These are phyloP conservation scores for Lepilemur ruficaudatus DNA, from an alignment of 2,797 vertebrate genomes.

Conservation along the genomic window DNA sequence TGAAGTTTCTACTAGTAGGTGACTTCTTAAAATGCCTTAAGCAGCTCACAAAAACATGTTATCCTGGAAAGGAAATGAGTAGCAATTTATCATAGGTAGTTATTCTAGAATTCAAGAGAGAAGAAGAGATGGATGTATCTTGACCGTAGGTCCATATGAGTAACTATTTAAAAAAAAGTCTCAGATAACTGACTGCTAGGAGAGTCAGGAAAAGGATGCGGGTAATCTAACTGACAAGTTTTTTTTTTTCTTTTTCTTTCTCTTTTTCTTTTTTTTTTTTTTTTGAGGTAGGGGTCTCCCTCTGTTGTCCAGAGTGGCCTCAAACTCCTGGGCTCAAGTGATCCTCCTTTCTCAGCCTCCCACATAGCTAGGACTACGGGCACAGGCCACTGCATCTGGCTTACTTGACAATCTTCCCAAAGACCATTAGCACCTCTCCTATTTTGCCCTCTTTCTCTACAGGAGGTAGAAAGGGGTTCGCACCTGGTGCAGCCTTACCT, in stretches of 20 bases:
- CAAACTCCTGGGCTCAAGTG: background rate
- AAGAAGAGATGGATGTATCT: background rate
- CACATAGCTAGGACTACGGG: background rate
- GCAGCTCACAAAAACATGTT: background rate
- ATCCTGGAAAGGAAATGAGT: background rate
- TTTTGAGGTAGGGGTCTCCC: background rate
- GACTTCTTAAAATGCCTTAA: background rate
- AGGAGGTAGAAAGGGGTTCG: background rate
- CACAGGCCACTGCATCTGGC: too few relatives aligned
- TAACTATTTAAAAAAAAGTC: background rate
- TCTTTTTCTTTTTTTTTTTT: background rate
- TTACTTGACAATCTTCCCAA: background rate
- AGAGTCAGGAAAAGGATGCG: background rate
- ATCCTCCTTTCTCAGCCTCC: background rate
- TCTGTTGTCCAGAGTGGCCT: background rate
- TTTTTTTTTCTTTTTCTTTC: too few relatives aligned
- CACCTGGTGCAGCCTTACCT: background rate
- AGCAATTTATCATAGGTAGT: background rate
- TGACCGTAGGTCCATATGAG: background rate
- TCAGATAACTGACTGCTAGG: background rate
- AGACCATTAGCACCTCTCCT: background rate
- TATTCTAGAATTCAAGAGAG: background rate
- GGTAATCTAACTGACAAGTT: background rate
- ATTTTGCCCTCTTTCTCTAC: background rate
- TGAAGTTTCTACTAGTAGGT: background rate